Conservation (phyloP, 2,113 vertebrate species). For the Prochilodus magdalenae region DNA sequence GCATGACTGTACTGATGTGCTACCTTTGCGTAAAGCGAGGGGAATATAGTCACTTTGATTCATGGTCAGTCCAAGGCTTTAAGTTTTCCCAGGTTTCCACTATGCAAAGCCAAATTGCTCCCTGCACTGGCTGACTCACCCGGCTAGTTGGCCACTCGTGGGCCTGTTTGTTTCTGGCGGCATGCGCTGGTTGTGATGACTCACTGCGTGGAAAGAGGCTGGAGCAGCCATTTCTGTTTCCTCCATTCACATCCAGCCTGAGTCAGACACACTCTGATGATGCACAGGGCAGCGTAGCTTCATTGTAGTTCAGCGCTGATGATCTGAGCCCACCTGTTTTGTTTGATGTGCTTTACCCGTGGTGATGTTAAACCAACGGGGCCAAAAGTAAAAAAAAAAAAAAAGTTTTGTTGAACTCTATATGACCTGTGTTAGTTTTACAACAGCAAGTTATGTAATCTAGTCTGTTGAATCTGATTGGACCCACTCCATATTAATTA, state of each 20-base stretch:
- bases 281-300: neutral
- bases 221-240: slow-evolving; percentile 20
- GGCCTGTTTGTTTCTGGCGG: slow-evolving; percentile 7
- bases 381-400: too few relatives aligned
- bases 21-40: too few relatives aligned
- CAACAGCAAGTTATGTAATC: too few relatives aligned
- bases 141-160: neutral
- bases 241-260: slow-evolving; percentile 9
- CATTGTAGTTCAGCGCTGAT: neutral
- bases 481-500: too few relatives aligned
- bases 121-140: slow-evolving; percentile 14
- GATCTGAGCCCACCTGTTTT: neutral
- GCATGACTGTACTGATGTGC: too few relatives aligned
- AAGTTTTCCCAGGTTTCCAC: neutral
- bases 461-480: too few relatives aligned
- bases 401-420: too few relatives aligned
- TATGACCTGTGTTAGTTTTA: too few relatives aligned
- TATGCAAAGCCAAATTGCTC: neutral
- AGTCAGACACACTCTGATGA: neutral
- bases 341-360: too few relatives aligned
- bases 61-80: neutral
- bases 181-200: slow-evolving; percentile 4
- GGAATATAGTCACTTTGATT: too few relatives aligned
- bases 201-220: slow-evolving; percentile 6
- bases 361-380: too few relatives aligned